These are phyloP conservation scores for Synodontis membranacea DNA, from an alignment of 2,113 vertebrate species.

Conservation along the genomic window DNA sequence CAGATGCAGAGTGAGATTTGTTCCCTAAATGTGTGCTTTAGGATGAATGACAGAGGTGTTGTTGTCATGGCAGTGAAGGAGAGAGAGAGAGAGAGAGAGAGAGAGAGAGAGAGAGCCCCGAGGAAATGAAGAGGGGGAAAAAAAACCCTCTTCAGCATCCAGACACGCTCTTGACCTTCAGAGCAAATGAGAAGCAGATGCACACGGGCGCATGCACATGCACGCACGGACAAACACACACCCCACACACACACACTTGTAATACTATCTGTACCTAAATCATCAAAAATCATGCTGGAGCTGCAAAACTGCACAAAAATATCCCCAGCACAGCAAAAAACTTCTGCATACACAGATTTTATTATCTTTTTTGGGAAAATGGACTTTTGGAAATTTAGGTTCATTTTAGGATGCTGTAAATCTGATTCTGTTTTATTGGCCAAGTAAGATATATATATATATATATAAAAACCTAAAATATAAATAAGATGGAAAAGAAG, in stretches of 20 bases:
- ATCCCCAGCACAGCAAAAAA: conserved; percentile 8
- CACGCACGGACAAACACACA: conserved; percentile 21
- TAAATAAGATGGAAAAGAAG: background rate
- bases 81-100: conserved; percentile 30
- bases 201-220: conserved; percentile 19
- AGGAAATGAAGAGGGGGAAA: conserved; percentile 32
- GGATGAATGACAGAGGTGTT: conserved; percentile 30
- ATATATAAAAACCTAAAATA: background rate
- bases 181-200: conserved; percentile 43
- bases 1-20: background rate
- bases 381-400: background rate
- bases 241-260: conserved; percentile 11
- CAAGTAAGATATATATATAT: background rate
- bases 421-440: background rate
- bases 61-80: conserved; percentile 53
- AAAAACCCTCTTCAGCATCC: conserved; percentile 46
- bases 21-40: conserved; percentile 17
- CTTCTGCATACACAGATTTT: background rate
- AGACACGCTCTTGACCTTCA: conserved; percentile 52
- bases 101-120: conserved; percentile 23
- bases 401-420: background rate
- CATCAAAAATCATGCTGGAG: conserved; percentile 35
- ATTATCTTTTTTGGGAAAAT: background rate
- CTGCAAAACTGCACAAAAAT: conserved; percentile 30
- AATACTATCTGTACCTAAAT: conserved; percentile 37